Percentiles rank a stretch among this genome's conserved stretches.
phyloP scores from a whole-genome alignment of 1,140 invertebrate species.

The Babylonia areolata region DNA sequence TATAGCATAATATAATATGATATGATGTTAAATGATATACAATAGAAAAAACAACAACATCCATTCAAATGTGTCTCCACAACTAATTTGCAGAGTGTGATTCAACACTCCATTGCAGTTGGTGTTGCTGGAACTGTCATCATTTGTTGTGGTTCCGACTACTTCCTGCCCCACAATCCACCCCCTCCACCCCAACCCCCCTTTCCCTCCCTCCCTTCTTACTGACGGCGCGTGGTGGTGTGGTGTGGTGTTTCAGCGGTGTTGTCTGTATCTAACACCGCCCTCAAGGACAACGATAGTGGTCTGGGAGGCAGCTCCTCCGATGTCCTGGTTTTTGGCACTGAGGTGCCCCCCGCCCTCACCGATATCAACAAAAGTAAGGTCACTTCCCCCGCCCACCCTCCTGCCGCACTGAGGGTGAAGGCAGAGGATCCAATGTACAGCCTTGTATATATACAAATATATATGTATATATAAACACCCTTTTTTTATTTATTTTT shows the following conservation, averaged over 20 bases:
- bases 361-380: conserved; percentile 54
- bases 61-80: too few species aligned
- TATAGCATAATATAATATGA: too few species aligned
- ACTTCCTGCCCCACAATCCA: background rate
- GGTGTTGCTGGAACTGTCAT: too few species aligned
- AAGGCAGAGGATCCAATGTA: too few species aligned
- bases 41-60: too few species aligned
- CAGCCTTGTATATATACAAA: too few species aligned
- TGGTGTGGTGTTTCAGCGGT: conserved; percentile 59
- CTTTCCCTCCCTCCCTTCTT: conserved; percentile 1
- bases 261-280: conserved; percentile 58
- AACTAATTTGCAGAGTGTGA: too few species aligned
- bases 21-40: too few species aligned
- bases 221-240: background rate
- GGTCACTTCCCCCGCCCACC: background rate
- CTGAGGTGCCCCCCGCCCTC: conserved; percentile 49
- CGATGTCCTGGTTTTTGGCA: conserved; percentile 68
- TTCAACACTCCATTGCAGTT: too few species aligned
- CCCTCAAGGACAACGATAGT: conserved; percentile 59
- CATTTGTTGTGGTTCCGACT: background rate
- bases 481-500: too few species aligned
- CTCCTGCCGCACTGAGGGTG: too few species aligned
- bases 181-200: background rate
- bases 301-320: conserved; percentile 59
- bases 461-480: too few species aligned